Conservation (phyloP, 2,888 invertebrate species). For the Nemapogon koenigi region DNA sequence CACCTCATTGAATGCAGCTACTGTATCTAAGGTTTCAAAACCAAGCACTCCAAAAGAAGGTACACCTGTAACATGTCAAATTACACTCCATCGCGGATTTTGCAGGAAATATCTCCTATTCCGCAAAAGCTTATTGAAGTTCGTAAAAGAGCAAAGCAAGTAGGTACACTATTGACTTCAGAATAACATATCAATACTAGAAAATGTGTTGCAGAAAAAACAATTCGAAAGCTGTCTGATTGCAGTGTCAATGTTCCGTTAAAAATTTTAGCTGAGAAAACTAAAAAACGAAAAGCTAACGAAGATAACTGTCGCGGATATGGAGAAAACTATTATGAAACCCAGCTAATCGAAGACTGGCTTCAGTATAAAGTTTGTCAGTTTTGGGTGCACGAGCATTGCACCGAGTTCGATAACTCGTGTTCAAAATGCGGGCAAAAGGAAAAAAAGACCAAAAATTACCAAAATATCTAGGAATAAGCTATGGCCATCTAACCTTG, state of each 20-base stretch:
- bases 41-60: neutral
- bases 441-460: neutral
- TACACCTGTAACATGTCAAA: slow-evolving; percentile 1
- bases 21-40: slow-evolving; percentile 1
- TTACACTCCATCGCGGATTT: slow-evolving; percentile 13
- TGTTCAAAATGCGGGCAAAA: neutral
- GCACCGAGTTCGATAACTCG: no score
- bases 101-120: slow-evolving; percentile 14
- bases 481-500: neutral
- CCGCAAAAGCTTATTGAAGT: slow-evolving; percentile 14
- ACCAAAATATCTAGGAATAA: neutral
- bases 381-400: no score
- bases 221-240: no score
- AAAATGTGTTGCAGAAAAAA: slow-evolving; percentile 11
- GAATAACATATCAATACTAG: slow-evolving; percentile 13
- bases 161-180: slow-evolving; percentile 14
- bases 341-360: no score
- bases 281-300: neutral
- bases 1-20: slow-evolving; percentile 1
- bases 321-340: no score
- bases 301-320: neutral
- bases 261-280: neutral
- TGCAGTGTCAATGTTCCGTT: neutral
- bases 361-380: no score
- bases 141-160: slow-evolving; percentile 15